Evolutionary conservation across 2,113 vertebrate species (phyloP).

Genomic region (Heteronetta atricapilla): DNA sequence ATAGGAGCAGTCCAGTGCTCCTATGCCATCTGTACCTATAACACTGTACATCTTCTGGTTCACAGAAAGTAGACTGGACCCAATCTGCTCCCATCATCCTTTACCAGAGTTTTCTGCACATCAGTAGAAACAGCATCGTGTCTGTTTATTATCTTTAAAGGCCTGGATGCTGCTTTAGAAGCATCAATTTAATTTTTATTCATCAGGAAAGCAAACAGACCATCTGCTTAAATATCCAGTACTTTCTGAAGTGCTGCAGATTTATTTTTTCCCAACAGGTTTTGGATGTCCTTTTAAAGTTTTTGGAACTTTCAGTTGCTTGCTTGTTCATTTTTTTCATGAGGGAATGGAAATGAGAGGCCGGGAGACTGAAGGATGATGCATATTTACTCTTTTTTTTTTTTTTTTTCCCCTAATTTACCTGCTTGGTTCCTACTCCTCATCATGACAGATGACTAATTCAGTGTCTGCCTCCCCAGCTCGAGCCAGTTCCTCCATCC

Average conservation of each 20-base stretch:
- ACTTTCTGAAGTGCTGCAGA: conserved; percentile 2
- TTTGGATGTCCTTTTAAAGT: conserved; percentile 29
- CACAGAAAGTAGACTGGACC: background rate
- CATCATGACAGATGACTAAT: background rate
- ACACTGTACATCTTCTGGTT: background rate
- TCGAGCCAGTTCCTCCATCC: background rate
- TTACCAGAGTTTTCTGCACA: conserved; percentile 18
- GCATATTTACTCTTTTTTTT: background rate
- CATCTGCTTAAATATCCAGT: conserved; percentile 50
- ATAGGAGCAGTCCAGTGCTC: background rate
- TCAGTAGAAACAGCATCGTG: background rate
- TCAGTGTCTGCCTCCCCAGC: background rate
- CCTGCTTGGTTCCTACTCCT: background rate
- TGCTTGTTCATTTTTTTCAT: background rate
- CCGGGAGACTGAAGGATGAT: background rate
- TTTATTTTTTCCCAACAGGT: background rate
- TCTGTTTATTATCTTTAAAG: conserved; percentile 51
- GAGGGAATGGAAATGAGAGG: conserved; percentile 5
- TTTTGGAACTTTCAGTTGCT: conserved; percentile 13
- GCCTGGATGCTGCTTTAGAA: conserved; percentile 18
- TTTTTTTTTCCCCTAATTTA: background rate
- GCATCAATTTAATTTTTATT: conserved; percentile 42
- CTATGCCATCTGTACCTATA: background rate
- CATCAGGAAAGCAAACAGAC: conserved; percentile 13
- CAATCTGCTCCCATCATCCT: background rate